Evolutionary conservation across 1,140 invertebrate species (phyloP), one percentile per base, ranked within the genome.

Genomic region (Drosophila pseudoobscura): DNA sequence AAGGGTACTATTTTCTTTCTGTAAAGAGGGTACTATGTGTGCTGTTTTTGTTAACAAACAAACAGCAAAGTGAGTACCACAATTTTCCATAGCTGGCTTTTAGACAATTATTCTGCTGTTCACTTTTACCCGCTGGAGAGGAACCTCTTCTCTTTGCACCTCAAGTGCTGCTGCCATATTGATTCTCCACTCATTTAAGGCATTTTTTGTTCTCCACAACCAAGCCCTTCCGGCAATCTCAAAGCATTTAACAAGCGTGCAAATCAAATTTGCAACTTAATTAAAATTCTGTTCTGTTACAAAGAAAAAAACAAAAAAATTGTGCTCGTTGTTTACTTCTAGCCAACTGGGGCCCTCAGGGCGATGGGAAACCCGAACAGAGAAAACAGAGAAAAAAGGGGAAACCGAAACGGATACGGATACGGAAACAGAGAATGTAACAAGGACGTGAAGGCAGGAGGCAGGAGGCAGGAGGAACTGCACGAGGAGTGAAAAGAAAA

Each of bases 191-290:
- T 58, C 20, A 46, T 39, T 56, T 50, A 9, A 17, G 24, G 8
- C 24, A 57, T 53, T 58, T 49, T 20, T 49, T 22, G 24, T 55
- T 31, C 13, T 20, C 41, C 41, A 11, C 41, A 47, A 35, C 8
- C 22, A 17, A 7, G n/a, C 13, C 13, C 31, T 57, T 43, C 20
- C 13, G 24, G 64, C 9, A 20, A 58, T 63, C 58, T 61, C 66
- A 65, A 47, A 75, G 62, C 60, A 76, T 83, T 83, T 83, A 87
- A 88, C 71, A 76, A 66, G 75, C 78, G 72, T 69, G 66, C 62
- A 88, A 88, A 88, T 88, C 72, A 83, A 88, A 79, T 89, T 82
- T 79, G 71, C 79, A 88, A 76, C 68, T 88, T 88, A 88, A 88
- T 88, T 89, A 88, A 83, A 88, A 79, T 79, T 79, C 75, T 70